phyloP scores from a whole-genome alignment of 2,113 vertebrate species.

The Silurus asotus region DNA sequence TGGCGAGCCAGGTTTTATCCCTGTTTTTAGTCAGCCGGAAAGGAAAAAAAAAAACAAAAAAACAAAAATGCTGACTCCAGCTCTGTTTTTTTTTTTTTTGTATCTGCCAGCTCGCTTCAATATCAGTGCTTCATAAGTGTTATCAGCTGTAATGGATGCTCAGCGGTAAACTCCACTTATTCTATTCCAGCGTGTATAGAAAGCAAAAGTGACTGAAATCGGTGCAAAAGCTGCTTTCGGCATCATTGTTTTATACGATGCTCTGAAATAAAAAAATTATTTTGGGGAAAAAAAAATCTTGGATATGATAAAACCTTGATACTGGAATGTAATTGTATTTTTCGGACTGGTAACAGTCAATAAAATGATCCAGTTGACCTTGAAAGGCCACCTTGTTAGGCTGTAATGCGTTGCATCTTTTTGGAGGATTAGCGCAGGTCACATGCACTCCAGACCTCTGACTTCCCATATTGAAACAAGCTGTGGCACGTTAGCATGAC shows the following conservation, averaged over 20 bases:
- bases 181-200: background rate
- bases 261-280: background rate
- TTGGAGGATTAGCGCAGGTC: conserved; percentile 12
- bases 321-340: too few relatives aligned
- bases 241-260: background rate
- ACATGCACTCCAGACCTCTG: conserved; percentile 30
- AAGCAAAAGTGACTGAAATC: background rate
- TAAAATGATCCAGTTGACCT: background rate
- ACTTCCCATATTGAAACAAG: conserved; percentile 16
- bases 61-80: background rate
- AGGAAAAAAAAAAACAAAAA: background rate
- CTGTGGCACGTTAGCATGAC: background rate
- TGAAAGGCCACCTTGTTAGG: background rate
- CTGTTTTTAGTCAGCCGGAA: background rate
- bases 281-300: background rate
- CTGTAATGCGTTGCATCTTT: background rate
- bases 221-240: background rate
- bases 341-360: background rate
- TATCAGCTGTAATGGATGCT: conserved; percentile 8
- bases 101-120: background rate
- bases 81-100: background rate
- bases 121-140: conserved; percentile 2
- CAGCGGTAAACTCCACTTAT: background rate
- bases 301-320: background rate
- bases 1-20: background rate